Base-by-base conservation (phyloP, 2,113 vertebrate species). In the Centrocercus urophasianus region DNA sequence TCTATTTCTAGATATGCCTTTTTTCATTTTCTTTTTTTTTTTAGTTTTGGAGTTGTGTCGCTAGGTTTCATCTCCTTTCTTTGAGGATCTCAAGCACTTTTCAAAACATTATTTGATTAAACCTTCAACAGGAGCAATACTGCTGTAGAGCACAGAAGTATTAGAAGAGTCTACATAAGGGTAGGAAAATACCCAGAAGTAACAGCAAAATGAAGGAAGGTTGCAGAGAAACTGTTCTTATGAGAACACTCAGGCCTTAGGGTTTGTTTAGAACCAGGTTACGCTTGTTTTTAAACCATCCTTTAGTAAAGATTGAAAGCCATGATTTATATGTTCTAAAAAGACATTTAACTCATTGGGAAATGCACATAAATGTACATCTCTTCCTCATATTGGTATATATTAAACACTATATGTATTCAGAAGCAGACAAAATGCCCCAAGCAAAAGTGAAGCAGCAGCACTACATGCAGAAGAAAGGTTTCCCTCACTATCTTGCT, bases 1-100 rank as follows among this genome's bases (percentile, higher is more conserved):
- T 59, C 86, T 87, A 89, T 92, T 87, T 94, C 92, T 89, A 94
- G 63, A 54, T 61, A 24, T 73, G 80, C 54, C 70, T 84, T 54
- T 72, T 48, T 78, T 88, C 6, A 60, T 66, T 77, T 77, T 50
- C 43, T 38, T 88, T 77, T 66, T 5, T 66, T 63, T 82, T 24
- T 40, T 10, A 3, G 67, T 89, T 85, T 92, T 91, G 64, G n/a
- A 73, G 79, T 61, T 16, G 0, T 45, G 38, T 85, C 78, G 76
- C 36, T 52, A 57, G 27, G 89, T 8, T 45, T 87, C 80, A 38
- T 36, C 63, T 90, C 47, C 59, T 94, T 43, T 79, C 83, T 66
- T 94, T 77, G 60, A 87, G 65, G 73, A 77, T 75, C 47, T 81
- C 61, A 81, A 52, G 63, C 22, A 28, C 40, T 56, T 76, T 66